Evolutionary conservation across 2,888 invertebrate species (phyloP).

Genomic region (Thera britannica): DNA sequence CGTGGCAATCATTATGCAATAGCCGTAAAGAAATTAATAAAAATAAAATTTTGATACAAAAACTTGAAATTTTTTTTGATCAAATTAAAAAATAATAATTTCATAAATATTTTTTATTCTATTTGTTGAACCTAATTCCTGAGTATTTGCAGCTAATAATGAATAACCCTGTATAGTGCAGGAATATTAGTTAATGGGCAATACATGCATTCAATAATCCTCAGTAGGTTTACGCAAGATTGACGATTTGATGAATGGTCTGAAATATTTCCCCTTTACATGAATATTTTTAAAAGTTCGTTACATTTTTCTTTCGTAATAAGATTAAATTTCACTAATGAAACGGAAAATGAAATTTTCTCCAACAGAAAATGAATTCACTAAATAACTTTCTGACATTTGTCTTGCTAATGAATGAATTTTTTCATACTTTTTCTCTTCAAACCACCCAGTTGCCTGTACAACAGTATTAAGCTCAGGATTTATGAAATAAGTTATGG

Average conservation of each 20-base stretch:
- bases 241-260: neutral
- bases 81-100: too few relatives aligned
- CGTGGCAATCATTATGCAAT: too few relatives aligned
- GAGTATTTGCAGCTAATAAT: too few relatives aligned
- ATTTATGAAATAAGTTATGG: neutral
- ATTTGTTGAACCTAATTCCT: too few relatives aligned
- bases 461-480: conserved; percentile 37
- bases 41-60: too few relatives aligned
- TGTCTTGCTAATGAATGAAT: conserved; percentile 67
- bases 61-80: too few relatives aligned
- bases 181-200: too few relatives aligned
- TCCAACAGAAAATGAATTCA: conserved; percentile 64
- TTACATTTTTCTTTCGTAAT: conserved; percentile 63
- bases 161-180: too few relatives aligned
- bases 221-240: neutral
- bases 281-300: conserved; percentile 63
- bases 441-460: conserved; percentile 33
- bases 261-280: conserved; percentile 14
- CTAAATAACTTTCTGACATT: conserved; percentile 71
- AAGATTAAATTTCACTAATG: conserved; percentile 80
- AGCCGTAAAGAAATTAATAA: too few relatives aligned
- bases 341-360: conserved; percentile 79
- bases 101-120: too few relatives aligned
- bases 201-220: too few relatives aligned
- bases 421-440: conserved; percentile 48